Evolutionary conservation across 2,797 vertebrate genomes (phyloP), one percentile per base, ranked within the genome.

Genomic region (Typhlichthys subterraneus): DNA sequence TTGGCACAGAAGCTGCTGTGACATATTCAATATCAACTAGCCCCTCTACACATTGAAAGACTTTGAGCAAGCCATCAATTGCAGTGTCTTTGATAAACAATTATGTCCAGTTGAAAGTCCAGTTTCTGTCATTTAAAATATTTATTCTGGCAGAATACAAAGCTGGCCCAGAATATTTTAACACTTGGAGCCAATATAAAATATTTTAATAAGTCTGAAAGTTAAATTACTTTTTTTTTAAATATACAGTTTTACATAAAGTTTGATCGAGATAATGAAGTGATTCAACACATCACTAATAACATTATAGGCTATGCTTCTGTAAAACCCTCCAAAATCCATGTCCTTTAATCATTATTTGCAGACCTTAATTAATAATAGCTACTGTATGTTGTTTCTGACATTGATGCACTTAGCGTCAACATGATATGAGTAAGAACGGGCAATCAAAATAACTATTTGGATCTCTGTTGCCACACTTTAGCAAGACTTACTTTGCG

Each of bases 11-110:
- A 45, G 45, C 59, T 4, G 53, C 8, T n/a, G 14, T 12, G 57
- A 61, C 63, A 64, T 62, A 55, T 54, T 54, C 54, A 46, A 67
- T 65, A 23, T 53, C 64, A 65, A 59, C 46, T 53, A 49, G 52
- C 50, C 38, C 33, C 48, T 33, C 66, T n/a, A 38, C 49, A 62
- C 63, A 63, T 50, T 19, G 49, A 67, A 51, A 45, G 19, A 50
- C 45, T 46, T 0, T 68, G 5, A 54, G 38, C 51, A 53, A 0
- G 4, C 14, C 12, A 29, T 29, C 23, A 29, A 29, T 10, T n/a
- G 14, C 56, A 69, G 48, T 5, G 45, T 45, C 49, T 42, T 50
- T 61, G 31, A 57, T 48, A 17, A 59, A 67, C 9, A 49, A 17
- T 7, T 0, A 51, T 51, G 33, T 45, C 11, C 45, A 46, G 46